Evolutionary conservation across 1,140 invertebrate species (phyloP), one percentile per base, ranked within the genome.

Genomic region (Akabosia matsudoensis): DNA sequence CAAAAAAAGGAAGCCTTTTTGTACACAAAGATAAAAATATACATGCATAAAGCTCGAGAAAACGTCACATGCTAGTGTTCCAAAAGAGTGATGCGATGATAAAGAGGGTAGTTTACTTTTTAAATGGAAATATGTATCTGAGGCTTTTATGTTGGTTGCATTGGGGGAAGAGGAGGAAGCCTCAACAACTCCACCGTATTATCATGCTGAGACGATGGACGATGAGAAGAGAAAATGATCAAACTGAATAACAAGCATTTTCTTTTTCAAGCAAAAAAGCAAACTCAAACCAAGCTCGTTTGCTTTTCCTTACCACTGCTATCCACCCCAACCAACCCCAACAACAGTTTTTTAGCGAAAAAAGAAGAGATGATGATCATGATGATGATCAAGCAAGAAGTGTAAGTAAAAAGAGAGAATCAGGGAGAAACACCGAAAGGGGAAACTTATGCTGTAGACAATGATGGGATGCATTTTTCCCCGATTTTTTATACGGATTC

Each of bases 121-220:
- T 16, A 24, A 24, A 61, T 24, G 54, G 54, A 61, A 61, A 61
- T n/a, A 45, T 45, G 37, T 45, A 45, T 45, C 37, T 45, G 37
- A 45, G 37, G 37, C 37, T 45, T 45, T 45, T 45, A 45, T 45
- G 37, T 45, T 45, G 37, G 37, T 45, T 22, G 54, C 14, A 22
- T 61, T 61, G 54, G 61, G 61, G 61, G 61, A 67, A 67, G n/a
- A 67, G 61, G 61, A 67, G 61, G 61, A 67, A 67, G 61, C 61
- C 61, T 67, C 61, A 67, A 67, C 61, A 67, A 67, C 61, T 67
- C 61, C 61, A 31, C 61, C 10, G n/a, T 56, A 24, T 45, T 45
- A 45, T 45, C 10, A 56, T 56, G 54, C 54, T 13, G 54, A 45
- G 37, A 45, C 37, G 37, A 45, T 56, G n/a, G n/a, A n/a, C n/a